phyloP scores from a whole-genome alignment of 2,797 vertebrate genomes.

The Enteromius trimaculatus region DNA sequence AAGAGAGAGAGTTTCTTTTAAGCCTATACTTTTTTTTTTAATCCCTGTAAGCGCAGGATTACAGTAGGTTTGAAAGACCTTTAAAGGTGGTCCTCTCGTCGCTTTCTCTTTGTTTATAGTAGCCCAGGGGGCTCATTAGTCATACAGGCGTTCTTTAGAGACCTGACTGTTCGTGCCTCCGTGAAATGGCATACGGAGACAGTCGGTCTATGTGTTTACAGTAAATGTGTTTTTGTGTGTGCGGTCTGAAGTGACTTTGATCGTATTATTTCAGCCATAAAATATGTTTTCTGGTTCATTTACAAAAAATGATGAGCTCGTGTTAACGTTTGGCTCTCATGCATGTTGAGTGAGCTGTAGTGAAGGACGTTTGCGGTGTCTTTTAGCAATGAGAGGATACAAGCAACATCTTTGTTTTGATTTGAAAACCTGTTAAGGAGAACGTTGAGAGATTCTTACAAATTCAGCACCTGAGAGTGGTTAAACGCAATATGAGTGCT shows the following conservation, averaged over 20 bases:
- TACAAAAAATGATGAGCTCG: neutral
- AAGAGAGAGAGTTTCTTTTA: neutral
- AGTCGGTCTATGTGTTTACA: constrained; percentile 8
- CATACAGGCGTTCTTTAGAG: constrained; percentile 22
- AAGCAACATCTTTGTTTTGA: neutral
- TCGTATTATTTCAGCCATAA: constrained; percentile 1
- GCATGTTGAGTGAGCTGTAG: constrained; percentile 21
- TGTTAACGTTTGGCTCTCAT: constrained; percentile 10
- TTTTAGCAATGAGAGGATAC: constrained; percentile 2
- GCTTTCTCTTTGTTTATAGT: constrained; percentile 30
- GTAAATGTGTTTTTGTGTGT: neutral
- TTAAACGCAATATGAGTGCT: constrained; percentile 17
- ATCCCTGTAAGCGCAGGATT: constrained; percentile 12
- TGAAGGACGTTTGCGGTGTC: neutral
- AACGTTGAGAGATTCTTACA: constrained; percentile 15
- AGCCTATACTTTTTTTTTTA: neutral
- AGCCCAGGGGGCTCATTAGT: constrained; percentile 37
- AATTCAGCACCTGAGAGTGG: constrained; percentile 33
- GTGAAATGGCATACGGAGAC: constrained; percentile 38
- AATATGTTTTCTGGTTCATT: constrained; percentile 28
- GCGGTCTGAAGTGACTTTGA: neutral
- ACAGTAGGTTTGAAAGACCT: constrained; percentile 12
- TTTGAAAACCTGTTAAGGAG: constrained; percentile 2
- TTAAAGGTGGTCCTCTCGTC: neutral
- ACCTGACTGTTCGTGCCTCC: constrained; percentile 10